phyloP scores from a whole-genome alignment of 2,113 vertebrate species.

The Aramus guarauna region DNA sequence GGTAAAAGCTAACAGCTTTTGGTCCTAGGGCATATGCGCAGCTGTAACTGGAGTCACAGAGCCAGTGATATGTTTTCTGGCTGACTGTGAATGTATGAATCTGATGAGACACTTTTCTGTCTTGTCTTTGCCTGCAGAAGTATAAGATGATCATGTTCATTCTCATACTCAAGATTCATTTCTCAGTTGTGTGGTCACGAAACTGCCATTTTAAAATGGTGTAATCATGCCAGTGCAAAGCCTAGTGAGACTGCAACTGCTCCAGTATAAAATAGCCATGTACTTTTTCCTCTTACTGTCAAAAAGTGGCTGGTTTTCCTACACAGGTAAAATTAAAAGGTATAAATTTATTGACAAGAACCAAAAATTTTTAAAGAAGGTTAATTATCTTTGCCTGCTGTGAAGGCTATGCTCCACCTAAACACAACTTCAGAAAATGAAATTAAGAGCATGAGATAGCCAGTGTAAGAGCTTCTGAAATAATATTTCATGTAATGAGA shows the following conservation, averaged over 20 bases:
- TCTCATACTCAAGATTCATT: neutral
- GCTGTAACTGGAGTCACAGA: neutral
- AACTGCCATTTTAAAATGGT: neutral
- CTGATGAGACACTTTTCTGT: neutral
- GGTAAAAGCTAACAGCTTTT: neutral
- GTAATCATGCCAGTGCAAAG: neutral
- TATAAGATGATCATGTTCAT: neutral
- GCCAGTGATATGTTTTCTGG: neutral
- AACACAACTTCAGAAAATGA: neutral
- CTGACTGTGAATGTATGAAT: neutral
- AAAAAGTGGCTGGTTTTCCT: neutral
- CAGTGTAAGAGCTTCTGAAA: neutral
- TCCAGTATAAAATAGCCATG: neutral
- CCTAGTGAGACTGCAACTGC: neutral
- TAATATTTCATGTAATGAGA: neutral
- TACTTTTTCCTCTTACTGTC: neutral
- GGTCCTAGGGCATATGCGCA: neutral
- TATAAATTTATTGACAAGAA: neutral
- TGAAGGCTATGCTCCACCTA: neutral
- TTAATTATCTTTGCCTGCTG: neutral
- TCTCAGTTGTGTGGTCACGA: neutral
- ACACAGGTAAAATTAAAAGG: neutral
- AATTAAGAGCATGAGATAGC: neutral
- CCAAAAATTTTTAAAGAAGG: neutral
- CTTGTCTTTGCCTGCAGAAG: neutral